Conservation (phyloP, 2,113 vertebrate species). For the Tachuris rubrigastra region DNA sequence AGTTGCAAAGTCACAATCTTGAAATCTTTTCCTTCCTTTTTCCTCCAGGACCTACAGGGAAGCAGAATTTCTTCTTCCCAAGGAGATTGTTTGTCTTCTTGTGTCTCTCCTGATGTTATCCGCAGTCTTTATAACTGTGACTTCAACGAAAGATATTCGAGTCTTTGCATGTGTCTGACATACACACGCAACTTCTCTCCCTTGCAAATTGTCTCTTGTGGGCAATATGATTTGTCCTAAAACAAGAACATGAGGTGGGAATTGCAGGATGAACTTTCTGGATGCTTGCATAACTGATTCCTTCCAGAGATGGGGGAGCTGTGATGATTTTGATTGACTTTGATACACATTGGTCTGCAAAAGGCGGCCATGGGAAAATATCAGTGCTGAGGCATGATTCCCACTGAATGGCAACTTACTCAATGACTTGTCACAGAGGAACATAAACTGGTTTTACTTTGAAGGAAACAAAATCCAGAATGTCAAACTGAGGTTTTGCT, state of each 20-base stretch:
- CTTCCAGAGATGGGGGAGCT: too few species aligned
- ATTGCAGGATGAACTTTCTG: neutral
- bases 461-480: neutral
- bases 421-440: neutral
- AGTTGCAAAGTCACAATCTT: neutral
- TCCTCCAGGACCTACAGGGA: neutral
- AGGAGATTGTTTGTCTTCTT: neutral
- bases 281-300: neutral
- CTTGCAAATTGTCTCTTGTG: neutral
- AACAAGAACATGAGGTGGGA: neutral
- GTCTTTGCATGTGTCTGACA: neutral
- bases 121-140: neutral
- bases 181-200: fast-evolving
- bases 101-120: neutral
- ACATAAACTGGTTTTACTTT: neutral
- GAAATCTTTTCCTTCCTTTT: neutral
- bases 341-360: neutral
- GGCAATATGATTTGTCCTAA: neutral
- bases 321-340: neutral
- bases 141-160: neutral
- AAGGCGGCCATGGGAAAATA: neutral
- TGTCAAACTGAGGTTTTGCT: neutral
- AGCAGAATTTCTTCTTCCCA: neutral
- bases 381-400: neutral
- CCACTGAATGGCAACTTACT: neutral